Evolutionary conservation across 1,140 invertebrate species (phyloP).

Genomic region (Papilio glaucus): DNA sequence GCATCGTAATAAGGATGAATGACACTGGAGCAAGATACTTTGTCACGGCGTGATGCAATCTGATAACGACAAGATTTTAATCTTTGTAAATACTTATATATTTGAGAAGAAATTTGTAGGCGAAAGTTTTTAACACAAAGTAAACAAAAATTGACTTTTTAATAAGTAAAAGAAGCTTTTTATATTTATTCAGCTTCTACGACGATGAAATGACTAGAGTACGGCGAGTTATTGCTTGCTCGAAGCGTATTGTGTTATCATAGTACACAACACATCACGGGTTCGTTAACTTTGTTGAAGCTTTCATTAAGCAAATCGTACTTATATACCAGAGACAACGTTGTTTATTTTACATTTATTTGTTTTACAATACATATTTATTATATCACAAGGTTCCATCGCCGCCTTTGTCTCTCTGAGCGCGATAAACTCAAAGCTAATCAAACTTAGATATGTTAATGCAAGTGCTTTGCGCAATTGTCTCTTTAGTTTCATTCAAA

Average conservation of each 20-base stretch:
- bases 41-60: not conserved
- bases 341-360: too few species aligned
- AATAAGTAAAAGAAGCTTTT: too few species aligned
- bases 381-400: not conserved
- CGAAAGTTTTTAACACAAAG: too few species aligned
- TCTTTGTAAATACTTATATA: not conserved
- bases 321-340: not conserved
- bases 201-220: not conserved
- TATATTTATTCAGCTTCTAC: not conserved
- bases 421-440: too few species aligned
- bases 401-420: not conserved
- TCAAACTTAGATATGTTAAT: too few species aligned
- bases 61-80: not conserved
- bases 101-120: too few species aligned
- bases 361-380: not conserved
- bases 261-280: constrained; percentile 8
- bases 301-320: not conserved
- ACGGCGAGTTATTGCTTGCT: not conserved
- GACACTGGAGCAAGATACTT: not conserved
- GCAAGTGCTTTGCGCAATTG: too few species aligned
- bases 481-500: too few species aligned
- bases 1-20: not conserved
- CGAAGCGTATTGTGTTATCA: constrained; percentile 1
- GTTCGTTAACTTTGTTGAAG: constrained; percentile 7
- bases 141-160: too few species aligned